Conservation (phyloP, 2,113 vertebrate genomes). For the Polypterus bichir region DNA sequence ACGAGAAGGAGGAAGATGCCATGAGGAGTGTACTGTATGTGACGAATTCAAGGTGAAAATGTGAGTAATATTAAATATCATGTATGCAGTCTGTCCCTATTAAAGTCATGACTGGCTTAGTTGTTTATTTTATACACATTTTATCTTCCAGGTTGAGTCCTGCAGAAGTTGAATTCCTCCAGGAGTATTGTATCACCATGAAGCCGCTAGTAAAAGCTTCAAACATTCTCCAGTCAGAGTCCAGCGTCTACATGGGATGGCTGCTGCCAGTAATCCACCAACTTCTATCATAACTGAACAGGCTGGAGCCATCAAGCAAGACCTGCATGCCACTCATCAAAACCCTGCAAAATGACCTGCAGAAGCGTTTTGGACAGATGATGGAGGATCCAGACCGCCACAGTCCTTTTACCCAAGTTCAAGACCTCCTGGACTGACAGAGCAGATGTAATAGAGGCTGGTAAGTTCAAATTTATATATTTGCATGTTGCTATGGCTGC, state of each 20-base stretch:
- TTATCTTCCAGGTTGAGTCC: too few species aligned
- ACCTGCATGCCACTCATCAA: conserved; percentile 3
- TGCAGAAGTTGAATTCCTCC: too few species aligned
- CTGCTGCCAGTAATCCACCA: conserved; percentile 12
- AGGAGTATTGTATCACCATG: too few species aligned
- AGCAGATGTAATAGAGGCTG: conserved; percentile 4
- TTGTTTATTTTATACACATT: too few species aligned
- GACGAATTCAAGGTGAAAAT: too few species aligned
- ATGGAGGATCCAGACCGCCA: conserved; percentile 7
- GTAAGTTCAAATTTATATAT: conserved; percentile 7
- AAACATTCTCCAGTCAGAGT: conserved; percentile 16
- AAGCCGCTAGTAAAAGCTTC: conserved; percentile 10
- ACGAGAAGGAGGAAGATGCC: too few species aligned
- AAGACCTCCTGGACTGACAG: conserved; percentile 6
- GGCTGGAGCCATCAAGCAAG: conserved; percentile 6
- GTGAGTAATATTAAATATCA: too few species aligned
- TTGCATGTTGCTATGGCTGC: neutral
- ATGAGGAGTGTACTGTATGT: conserved; percentile 2
- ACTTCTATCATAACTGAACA: conserved; percentile 16
- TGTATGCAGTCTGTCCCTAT: too few species aligned
- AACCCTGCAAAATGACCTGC: conserved; percentile 8
- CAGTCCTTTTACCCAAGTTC: conserved; percentile 5
- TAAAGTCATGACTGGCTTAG: too few species aligned
- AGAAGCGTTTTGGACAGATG: conserved; percentile 14
- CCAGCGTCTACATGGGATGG: conserved; percentile 10